Evolutionary conservation across 2,888 invertebrate species (phyloP).

Genomic region (Frankliniella intonsa): DNA sequence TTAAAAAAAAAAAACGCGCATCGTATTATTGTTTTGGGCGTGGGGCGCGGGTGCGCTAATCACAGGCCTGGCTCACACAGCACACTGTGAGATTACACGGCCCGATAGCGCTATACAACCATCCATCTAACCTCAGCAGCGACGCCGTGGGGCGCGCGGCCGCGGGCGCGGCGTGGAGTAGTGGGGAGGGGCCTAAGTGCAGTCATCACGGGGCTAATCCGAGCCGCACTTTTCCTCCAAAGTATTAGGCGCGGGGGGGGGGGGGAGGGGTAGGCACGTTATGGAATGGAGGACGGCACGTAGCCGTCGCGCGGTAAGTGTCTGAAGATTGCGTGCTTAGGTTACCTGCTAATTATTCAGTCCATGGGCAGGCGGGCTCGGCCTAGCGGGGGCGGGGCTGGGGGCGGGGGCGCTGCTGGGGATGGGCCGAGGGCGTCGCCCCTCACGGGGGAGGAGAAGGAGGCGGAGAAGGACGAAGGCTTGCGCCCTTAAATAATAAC

Average conservation of each 20-base stretch:
- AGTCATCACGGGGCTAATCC: not conserved
- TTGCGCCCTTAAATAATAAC: not conserved
- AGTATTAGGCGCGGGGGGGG: not conserved
- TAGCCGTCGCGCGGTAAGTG: not conserved
- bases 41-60: not conserved
- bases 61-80: not conserved
- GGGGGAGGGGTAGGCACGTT: not conserved
- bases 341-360: conserved; percentile 23
- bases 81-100: not conserved
- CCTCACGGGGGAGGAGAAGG: no score
- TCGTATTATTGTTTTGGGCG: not conserved
- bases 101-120: not conserved
- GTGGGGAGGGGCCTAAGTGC: not conserved
- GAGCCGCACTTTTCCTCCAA: not conserved
- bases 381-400: not conserved
- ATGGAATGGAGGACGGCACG: not conserved
- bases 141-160: not conserved
- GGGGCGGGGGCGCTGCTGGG: not conserved
- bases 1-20: not conserved
- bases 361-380: not conserved
- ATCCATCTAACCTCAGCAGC: not conserved
- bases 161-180: not conserved
- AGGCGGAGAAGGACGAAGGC: not conserved
- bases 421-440: not conserved
- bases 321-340: conserved; percentile 22